Evolutionary conservation across 2,113 vertebrate genomes (phyloP), one percentile per base, ranked within the genome.

Genomic region (Nyctibius bracteatus): DNA sequence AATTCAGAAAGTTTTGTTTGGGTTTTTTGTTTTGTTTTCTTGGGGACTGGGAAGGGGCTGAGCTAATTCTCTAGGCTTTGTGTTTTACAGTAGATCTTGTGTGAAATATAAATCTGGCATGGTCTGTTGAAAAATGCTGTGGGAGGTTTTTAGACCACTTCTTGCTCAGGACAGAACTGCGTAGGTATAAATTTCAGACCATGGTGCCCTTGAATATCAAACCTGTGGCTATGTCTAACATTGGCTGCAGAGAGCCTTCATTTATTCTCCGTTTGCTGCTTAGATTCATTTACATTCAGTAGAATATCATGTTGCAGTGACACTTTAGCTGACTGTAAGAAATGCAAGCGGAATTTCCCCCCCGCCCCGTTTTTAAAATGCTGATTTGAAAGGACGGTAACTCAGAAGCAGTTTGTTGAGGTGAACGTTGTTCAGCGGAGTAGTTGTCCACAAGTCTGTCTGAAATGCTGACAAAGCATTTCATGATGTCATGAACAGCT

Each of bases 211-310:
- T 96, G 67, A 81, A 24, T 74, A 44, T 62, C 3, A 3, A 52
- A 86, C 39, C 49, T 39, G 28, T 75, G 84, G 13, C 68, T 81
- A 1, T 49, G 30, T 89, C 46, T 88, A 17, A 55, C 5, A 5
- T n/a, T 24, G 13, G 41, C 91, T 94, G 61, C 62, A 92, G 86
- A 73, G 39, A 68, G 49, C 33, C 70, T 59, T 59, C 54, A 59
- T 74, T 81, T 90, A 72, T 88, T 94, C 63, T 83, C 31, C 63
- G 96, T 91, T 70, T 90, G 54, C 71, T 92, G 59, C 84, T 81
- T 44, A 44, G 52, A 39, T 83, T 96, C 49, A 81, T 82, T 95
- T 88, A 31, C 59, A 55, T 95, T 91, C 90, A 72, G 66, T 59
- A 44, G 62, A 68, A 84, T 81, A 88, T 79, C 41, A 19, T 49